Conservation (phyloP, 1,140 invertebrate genomes). For the Belonocnema kinseyi region DNA sequence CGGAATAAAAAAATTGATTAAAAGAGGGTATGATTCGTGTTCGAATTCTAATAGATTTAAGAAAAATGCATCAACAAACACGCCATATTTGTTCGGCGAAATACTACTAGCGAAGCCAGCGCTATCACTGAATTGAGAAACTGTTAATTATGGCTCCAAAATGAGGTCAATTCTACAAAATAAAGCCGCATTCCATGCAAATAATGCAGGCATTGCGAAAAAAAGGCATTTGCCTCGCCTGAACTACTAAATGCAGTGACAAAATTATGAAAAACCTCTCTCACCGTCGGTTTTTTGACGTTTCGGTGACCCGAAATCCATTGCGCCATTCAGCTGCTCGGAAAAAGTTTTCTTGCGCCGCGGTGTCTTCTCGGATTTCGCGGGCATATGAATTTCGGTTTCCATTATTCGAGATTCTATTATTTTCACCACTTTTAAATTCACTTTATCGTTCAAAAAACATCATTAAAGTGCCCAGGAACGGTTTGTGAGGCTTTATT, state of each 20-base stretch:
- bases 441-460: neutral
- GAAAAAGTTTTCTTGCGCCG: slow-evolving; percentile 58
- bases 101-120: slow-evolving; percentile 4
- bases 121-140: slow-evolving; percentile 1
- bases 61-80: slow-evolving; percentile 12
- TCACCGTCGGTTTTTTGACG: slow-evolving; percentile 72
- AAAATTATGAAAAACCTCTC: slow-evolving; percentile 37
- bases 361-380: slow-evolving; percentile 63
- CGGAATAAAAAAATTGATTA: neutral
- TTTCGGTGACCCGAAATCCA: slow-evolving; percentile 72
- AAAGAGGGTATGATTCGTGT: neutral
- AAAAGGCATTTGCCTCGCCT: neutral
- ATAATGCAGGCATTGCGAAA: neutral
- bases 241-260: slow-evolving; percentile 4
- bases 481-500: slow-evolving; percentile 32
- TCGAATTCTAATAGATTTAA: neutral
- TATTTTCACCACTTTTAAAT: slow-evolving; percentile 25
- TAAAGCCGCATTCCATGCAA: neutral
- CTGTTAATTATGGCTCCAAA: neutral
- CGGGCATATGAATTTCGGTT: slow-evolving; percentile 62
- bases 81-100: slow-evolving; percentile 9
- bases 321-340: slow-evolving; percentile 63
- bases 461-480: neutral
- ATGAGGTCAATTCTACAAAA: neutral
- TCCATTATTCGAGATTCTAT: slow-evolving; percentile 40